phyloP scores from a whole-genome alignment of 1,140 invertebrate species.

The Portunus trituberculatus region DNA sequence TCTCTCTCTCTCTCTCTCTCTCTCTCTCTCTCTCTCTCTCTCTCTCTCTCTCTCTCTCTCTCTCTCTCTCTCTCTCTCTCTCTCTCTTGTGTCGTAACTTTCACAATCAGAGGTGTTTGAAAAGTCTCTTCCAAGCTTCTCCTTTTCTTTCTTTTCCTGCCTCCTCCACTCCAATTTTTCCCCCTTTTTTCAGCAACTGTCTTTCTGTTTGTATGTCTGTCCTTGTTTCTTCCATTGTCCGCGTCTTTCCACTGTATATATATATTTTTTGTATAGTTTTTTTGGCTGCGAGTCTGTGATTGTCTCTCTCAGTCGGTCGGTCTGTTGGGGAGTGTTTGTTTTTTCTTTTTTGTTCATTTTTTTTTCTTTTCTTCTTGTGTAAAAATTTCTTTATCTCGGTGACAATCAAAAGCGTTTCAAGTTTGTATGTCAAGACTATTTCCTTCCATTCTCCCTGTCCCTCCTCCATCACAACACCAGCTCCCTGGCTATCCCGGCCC shows the following conservation, averaged over 20 bases:
- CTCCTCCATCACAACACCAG: not conserved
- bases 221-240: not conserved
- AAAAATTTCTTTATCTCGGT: too few species aligned
- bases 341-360: too few species aligned
- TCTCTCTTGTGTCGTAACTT: not conserved
- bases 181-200: too few species aligned
- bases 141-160: not conserved
- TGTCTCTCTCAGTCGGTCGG: too few species aligned
- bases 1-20: not conserved
- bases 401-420: too few species aligned
- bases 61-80: not conserved
- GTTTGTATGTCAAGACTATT: not conserved
- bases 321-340: too few species aligned
- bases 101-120: not conserved
- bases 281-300: too few species aligned
- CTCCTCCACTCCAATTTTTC: too few species aligned
- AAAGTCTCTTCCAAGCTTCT: not conserved
- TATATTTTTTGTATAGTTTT: too few species aligned
- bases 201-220: too few species aligned
- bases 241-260: too few species aligned
- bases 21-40: not conserved
- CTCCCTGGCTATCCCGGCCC: not conserved
- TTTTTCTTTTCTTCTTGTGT: too few species aligned
- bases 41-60: not conserved
- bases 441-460: not conserved